Evolutionary conservation across 2,888 invertebrate species (phyloP).

Genomic region (Itoplectis maculator): DNA sequence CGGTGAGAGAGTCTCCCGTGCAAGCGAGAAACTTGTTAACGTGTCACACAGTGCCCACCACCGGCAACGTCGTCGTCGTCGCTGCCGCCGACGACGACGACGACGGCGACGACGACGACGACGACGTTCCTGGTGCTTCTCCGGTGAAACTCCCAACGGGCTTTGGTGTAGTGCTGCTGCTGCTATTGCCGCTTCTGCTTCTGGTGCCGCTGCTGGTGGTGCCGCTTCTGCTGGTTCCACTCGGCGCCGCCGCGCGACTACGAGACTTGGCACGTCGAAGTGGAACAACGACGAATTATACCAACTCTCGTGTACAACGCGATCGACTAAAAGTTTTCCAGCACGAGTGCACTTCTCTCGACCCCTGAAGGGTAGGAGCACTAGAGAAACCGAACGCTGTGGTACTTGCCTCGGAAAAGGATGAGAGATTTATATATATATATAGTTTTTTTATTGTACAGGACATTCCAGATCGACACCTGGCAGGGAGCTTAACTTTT

Average conservation of each 20-base stretch:
- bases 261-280: slow-evolving; percentile 73
- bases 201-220: slow-evolving; percentile 43
- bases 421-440: slow-evolving; percentile 8
- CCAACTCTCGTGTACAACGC: slow-evolving; percentile 67
- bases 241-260: slow-evolving; percentile 44
- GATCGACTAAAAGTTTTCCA: slow-evolving; percentile 69
- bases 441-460: neutral
- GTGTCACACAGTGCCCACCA: slow-evolving; percentile 63
- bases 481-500: neutral
- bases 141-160: slow-evolving; percentile 65
- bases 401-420: slow-evolving; percentile 19
- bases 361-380: slow-evolving; percentile 40
- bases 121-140: slow-evolving; percentile 57
- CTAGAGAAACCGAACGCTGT: slow-evolving; percentile 44
- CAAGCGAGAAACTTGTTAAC: slow-evolving; percentile 69
- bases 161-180: slow-evolving; percentile 55
- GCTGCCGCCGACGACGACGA: slow-evolving; percentile 53
- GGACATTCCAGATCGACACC: neutral
- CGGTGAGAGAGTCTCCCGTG: slow-evolving; percentile 61
- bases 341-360: slow-evolving; percentile 66
- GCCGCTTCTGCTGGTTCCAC: slow-evolving; percentile 50
- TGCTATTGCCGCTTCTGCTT: slow-evolving; percentile 47
- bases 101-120: slow-evolving; percentile 45
- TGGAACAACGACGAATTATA: slow-evolving; percentile 75
- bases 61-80: slow-evolving; percentile 54